These are phyloP conservation scores for Crenuchus spilurus DNA, from an alignment of 2,797 vertebrate species.

Conservation along the genomic window DNA sequence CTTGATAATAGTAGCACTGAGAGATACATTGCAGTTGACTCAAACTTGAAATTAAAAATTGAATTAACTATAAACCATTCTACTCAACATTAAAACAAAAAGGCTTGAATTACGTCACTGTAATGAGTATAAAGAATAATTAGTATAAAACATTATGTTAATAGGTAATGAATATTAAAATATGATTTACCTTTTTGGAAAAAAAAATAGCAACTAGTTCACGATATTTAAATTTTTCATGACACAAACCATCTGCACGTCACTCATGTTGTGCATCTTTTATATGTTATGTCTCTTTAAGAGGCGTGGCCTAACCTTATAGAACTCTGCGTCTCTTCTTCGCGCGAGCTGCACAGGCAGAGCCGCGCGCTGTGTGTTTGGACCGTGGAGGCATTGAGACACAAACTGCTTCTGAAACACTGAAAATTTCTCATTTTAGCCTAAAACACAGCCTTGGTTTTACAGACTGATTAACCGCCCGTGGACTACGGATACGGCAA, in stretches of 20 bases:
- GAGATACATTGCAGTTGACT: too few relatives aligned
- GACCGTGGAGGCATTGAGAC: constrained; percentile 27
- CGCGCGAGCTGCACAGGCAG: constrained; percentile 20
- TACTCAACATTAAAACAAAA: too few relatives aligned
- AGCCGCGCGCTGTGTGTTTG: constrained; percentile 40
- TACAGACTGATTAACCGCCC: constrained; percentile 1
- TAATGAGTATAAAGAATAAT: too few relatives aligned
- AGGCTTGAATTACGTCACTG: too few relatives aligned
- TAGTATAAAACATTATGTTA: too few relatives aligned
- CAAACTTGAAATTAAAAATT: too few relatives aligned
- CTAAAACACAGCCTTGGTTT: constrained; percentile 34
- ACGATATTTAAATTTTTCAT: too few relatives aligned
- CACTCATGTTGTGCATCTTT: neutral
- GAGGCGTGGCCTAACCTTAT: constrained; percentile 54
- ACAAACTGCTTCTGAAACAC: constrained; percentile 12
- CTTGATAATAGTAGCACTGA: too few relatives aligned
- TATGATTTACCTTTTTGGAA: neutral
- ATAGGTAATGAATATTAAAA: too few relatives aligned
- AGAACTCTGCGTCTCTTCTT: constrained; percentile 22
- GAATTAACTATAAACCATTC: too few relatives aligned
- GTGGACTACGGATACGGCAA: constrained; percentile 32
- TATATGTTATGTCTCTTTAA: constrained; percentile 55
- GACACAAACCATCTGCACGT: too few relatives aligned
- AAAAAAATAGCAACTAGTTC: too few relatives aligned
- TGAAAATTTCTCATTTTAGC: constrained; percentile 3